Conservation (phyloP, 2,888 invertebrate species). For the Nineta flava region DNA sequence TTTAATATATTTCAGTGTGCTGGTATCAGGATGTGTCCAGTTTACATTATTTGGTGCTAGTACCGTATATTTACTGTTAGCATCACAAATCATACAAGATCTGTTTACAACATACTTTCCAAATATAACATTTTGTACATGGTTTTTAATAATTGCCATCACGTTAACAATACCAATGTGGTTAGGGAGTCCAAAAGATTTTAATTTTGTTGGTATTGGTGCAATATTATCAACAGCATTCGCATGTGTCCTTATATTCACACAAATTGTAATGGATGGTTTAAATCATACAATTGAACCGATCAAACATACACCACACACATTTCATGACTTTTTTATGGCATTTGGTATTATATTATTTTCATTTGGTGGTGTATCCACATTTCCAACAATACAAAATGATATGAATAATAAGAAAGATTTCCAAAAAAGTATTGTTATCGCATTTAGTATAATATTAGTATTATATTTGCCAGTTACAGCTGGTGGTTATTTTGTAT, state of each 20-base stretch:
- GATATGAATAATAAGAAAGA: slow-evolving; percentile 52
- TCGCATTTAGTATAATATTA: slow-evolving; percentile 44
- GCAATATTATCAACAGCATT: slow-evolving; percentile 43
- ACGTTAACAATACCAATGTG: slow-evolving; percentile 44
- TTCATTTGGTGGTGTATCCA: slow-evolving; percentile 55
- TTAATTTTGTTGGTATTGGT: slow-evolving; percentile 43
- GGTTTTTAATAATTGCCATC: slow-evolving; percentile 44
- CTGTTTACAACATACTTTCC: slow-evolving; percentile 33
- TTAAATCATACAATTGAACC: slow-evolving; percentile 23
- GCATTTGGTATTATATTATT: slow-evolving; percentile 55
- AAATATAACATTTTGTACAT: slow-evolving; percentile 38
- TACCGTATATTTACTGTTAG: slow-evolving; percentile 47
- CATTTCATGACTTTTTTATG: slow-evolving; percentile 46
- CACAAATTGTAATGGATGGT: slow-evolving; percentile 40
- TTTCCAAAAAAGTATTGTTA: slow-evolving; percentile 44
- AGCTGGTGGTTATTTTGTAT: slow-evolving; percentile 42
- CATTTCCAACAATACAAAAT: slow-evolving; percentile 65
- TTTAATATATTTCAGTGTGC: slow-evolving; percentile 19
- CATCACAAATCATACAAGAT: slow-evolving; percentile 45
- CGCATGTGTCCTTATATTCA: slow-evolving; percentile 45
- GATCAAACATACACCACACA: slow-evolving; percentile 32
- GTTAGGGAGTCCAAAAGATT: slow-evolving; percentile 54
- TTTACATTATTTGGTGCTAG: slow-evolving; percentile 49
- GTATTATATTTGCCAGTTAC: slow-evolving; percentile 42
- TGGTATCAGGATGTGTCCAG: slow-evolving; percentile 43